Conservation (phyloP, 2,113 vertebrate species). For the Sarotherodon lohbergeri region DNA sequence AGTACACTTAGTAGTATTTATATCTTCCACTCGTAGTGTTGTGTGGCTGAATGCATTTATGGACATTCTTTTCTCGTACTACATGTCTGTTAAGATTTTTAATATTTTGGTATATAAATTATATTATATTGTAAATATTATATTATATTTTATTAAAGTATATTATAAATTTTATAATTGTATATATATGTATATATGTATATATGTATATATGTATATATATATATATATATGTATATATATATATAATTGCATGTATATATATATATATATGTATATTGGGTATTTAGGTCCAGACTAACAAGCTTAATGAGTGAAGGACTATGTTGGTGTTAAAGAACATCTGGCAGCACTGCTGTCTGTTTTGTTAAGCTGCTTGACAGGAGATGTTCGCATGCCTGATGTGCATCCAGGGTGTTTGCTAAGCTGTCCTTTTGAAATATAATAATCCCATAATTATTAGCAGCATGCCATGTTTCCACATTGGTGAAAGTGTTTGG, state of each 20-base stretch:
- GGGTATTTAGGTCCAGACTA: not conserved
- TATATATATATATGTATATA: not conserved
- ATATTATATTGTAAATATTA: not conserved
- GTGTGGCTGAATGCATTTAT: not conserved
- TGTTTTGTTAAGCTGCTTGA: not conserved
- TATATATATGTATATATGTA: fast-evolving
- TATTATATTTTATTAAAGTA: not conserved
- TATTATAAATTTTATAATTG: not conserved
- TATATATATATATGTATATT: not conserved
- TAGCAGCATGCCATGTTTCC: not conserved
- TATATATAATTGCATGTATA: not conserved
- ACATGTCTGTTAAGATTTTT: not conserved
- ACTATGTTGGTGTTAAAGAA: not conserved
- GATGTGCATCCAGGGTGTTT: not conserved
- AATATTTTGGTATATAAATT: not conserved
- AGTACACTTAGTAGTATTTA: not conserved
- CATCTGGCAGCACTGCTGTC: conserved; percentile 30
- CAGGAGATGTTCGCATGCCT: not conserved
- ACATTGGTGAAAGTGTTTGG: not conserved
- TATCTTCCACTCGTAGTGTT: not conserved
- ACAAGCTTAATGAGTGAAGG: not conserved
- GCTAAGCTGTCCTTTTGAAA: not conserved
- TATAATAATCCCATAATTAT: not conserved
- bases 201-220: not conserved
- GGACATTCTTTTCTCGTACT: not conserved